Evolutionary conservation across 2,113 vertebrate species (phyloP), one percentile per base, ranked within the genome.

Genomic region (Nothoprocta pentlandii): DNA sequence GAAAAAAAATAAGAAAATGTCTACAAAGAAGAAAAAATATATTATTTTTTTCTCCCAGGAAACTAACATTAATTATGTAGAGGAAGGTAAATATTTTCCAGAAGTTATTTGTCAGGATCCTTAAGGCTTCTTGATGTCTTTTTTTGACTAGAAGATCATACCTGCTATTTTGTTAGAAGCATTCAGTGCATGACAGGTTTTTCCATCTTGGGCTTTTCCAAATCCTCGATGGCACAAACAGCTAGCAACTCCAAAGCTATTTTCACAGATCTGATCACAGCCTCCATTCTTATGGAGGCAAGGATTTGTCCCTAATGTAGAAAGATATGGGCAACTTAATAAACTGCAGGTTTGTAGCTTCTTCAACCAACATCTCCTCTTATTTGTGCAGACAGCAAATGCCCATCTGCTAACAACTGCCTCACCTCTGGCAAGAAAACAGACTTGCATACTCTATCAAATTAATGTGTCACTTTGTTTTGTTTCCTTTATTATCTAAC

Each of bases 261-360:
- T 98, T 94, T 98, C 97, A 96, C 98, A 99, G 85, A 98, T 92
- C 54, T 99, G 98, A 66, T 97, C 96, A 94, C 98, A 99, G 23
- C 98, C 98, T 94, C 98, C 98, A 3, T 99, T 99, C 77, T 96
- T 75, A 92, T 98, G 87, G 73, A 98, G 97, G 94, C 98, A 99
- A 86, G 98, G 96, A 70, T 99, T 96, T 46, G 97, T 85, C 26
- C 98, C 98, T 99, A 91, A 56, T 10, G 8, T 42, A 73, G 77
- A 87, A 80, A 71, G 89, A 5, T 2, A 54, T 9, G 25, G 69
- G 26, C n/a, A 92, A 76, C 20, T 84, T 76, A 90, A 68, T 5
- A 84, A 79, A 36, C 17, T 79, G 17, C 69, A 54, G 16, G 46
- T 34, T 70, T 23, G 10, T 34, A 39, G 25, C 21, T 94, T 76